Percentiles rank a stretch among this genome's conserved stretches.
Evolutionary conservation across 2,113 vertebrate species (phyloP).

Genomic region (Numenius arquata): DNA sequence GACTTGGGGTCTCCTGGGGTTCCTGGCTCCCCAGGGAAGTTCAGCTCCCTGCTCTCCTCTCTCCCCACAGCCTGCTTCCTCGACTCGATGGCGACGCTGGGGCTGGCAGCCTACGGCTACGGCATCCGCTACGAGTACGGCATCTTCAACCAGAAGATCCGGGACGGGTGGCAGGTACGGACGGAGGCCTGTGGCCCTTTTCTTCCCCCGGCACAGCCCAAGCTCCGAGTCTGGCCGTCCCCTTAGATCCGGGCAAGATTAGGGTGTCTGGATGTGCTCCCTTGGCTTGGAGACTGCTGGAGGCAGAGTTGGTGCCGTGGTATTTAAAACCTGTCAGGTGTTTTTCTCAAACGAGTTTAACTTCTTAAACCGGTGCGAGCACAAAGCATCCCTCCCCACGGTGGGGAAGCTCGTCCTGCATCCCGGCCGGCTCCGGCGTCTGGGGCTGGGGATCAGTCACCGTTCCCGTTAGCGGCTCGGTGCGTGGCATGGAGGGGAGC

Average conservation of each 20-base stretch:
- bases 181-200: fast-evolving
- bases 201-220: neutral
- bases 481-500: neutral
- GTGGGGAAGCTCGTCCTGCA: neutral
- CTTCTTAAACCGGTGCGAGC: neutral
- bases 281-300: neutral
- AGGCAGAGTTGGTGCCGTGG: neutral
- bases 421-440: fast-evolving
- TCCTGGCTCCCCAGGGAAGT: fast-evolving
- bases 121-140: constrained; percentile 97
- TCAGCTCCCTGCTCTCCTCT: neutral
- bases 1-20: neutral
- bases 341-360: neutral
- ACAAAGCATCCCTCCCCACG: fast-evolving
- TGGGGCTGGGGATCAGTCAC: neutral
- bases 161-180: constrained; percentile 93
- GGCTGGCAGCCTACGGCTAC: constrained; percentile 93
- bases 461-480: neutral
- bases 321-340: neutral
- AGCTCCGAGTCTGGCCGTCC: fast-evolving
- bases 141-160: constrained; percentile 98
- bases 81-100: constrained; percentile 96
- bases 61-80: constrained; percentile 87
- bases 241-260: fast-evolving
- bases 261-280: neutral